Base-by-base conservation (phyloP, 2,888 invertebrate species). In the Coenonympha glycerion region DNA sequence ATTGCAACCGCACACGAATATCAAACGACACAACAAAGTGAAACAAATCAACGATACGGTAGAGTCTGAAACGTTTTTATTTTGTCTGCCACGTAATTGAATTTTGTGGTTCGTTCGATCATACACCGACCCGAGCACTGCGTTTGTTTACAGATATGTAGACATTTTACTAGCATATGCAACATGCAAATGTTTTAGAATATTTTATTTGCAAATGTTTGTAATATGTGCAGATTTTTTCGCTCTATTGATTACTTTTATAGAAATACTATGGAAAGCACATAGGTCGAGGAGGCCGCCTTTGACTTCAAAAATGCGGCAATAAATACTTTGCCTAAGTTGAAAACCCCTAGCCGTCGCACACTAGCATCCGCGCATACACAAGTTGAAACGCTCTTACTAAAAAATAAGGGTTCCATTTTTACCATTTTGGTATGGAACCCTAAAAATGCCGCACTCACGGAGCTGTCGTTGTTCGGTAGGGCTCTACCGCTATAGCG, bases 1-100 rank as follows among this genome's bases (percentile, higher is more conserved):
- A 22, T 48, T 34, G 33, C 13, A 41, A 47, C 44, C 39, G 11
- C 15, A 26, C 26, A 40, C 45, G 44, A 47, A 56, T 51, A 55
- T 55, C 62, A 71, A 61, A 62, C 62, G 67, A 70, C 68, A 68
- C 66, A 74, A 71, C 76, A 73, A 72, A 76, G 68, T 70, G 75
- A 79, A 82, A 80, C 79, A 79, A 82, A 83, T 83, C 79, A 75
- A 76, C 76, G 76, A 73, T 74, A 75, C 74, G 67, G 68, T 71
- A 62, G 68, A 67, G 71, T 63, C 68, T 66, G 73, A 62, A 67
- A 68, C 70, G 71, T 77, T 84, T 83, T 83, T 81, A 79, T 82
- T 82, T 84, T 76, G 78, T 83, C 79, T 81, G 73, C 71, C 69
- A 70, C 72, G 78, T 81, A 81, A 84, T 85, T 82, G 82, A 85